Evolutionary conservation across 2,797 vertebrate genomes (phyloP).

Genomic region (Pangasius mekongensis): DNA sequence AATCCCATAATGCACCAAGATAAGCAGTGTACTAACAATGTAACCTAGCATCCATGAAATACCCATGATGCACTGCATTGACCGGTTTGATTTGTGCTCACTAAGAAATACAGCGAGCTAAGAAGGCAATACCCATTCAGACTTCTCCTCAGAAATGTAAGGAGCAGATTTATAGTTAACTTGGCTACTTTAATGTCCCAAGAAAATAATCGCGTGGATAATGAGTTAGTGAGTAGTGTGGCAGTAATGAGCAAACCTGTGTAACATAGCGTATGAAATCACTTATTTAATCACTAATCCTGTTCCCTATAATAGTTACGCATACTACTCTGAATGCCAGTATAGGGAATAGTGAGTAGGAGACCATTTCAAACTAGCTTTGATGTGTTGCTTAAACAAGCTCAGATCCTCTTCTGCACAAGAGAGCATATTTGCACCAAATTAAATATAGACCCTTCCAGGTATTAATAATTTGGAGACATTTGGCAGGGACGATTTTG

Average conservation of each 20-base stretch:
- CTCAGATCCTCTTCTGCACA: constrained; percentile 47
- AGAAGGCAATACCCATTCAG: neutral
- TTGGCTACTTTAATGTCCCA: neutral
- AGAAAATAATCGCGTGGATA: neutral
- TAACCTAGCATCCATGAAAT: neutral
- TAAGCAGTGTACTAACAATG: neutral
- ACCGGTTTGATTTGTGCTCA: neutral
- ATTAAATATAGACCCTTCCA: constrained; percentile 62
- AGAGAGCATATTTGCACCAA: constrained; percentile 42
- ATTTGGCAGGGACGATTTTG: constrained; percentile 63
- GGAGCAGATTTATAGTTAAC: neutral
- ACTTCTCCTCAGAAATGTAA: neutral
- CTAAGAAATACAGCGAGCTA: neutral
- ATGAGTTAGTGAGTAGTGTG: neutral
- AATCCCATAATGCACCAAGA: neutral
- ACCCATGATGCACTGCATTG: neutral
- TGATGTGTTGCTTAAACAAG: constrained; percentile 50
- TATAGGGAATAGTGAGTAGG: neutral
- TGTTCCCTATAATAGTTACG: neutral
- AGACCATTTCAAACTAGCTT: constrained; percentile 46
- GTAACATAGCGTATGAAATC: neutral
- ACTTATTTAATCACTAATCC: neutral
- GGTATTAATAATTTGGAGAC: constrained; percentile 59
- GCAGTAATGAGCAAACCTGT: neutral
- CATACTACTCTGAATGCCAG: neutral